phyloP scores from a whole-genome alignment of 2,888 invertebrate genomes.

The Polymixis flavicincta region DNA sequence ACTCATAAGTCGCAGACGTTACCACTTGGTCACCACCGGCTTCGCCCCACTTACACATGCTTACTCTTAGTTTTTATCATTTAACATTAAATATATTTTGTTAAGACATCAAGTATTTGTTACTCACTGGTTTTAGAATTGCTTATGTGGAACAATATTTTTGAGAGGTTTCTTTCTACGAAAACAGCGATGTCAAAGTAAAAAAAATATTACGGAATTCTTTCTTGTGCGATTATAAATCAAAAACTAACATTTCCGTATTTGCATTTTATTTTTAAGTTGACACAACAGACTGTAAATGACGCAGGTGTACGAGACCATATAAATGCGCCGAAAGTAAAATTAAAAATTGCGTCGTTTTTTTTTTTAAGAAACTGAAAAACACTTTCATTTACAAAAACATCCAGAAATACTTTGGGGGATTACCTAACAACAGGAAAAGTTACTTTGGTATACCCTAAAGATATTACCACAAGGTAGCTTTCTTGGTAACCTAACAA shows the following conservation, averaged over 20 bases:
- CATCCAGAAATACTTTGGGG: not conserved
- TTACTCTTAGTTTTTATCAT: too few species aligned
- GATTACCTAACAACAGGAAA: not conserved
- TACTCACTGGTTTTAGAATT: too few species aligned
- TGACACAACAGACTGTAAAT: conserved; percentile 28
- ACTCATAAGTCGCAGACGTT: too few species aligned
- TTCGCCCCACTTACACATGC: too few species aligned
- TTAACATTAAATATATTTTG: too few species aligned
- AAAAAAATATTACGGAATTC: conserved; percentile 7
- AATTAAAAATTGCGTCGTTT: conserved; percentile 4
- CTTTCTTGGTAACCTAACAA: not conserved
- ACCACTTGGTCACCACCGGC: too few species aligned
- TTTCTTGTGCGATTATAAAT: too few species aligned
- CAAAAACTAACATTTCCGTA: not conserved
- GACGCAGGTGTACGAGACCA: conserved; percentile 15
- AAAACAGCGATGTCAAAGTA: not conserved
- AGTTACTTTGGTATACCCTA: conserved; percentile 2
- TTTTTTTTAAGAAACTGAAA: conserved; percentile 14
- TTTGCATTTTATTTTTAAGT: conserved; percentile 18
- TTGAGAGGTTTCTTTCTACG: not conserved
- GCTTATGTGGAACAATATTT: too few species aligned
- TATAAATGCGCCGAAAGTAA: conserved; percentile 15
- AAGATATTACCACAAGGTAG: not conserved
- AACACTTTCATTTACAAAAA: not conserved
- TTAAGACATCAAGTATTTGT: too few species aligned